Base-by-base conservation (phyloP, 2,797 vertebrate genomes). In the Danio choprae region DNA sequence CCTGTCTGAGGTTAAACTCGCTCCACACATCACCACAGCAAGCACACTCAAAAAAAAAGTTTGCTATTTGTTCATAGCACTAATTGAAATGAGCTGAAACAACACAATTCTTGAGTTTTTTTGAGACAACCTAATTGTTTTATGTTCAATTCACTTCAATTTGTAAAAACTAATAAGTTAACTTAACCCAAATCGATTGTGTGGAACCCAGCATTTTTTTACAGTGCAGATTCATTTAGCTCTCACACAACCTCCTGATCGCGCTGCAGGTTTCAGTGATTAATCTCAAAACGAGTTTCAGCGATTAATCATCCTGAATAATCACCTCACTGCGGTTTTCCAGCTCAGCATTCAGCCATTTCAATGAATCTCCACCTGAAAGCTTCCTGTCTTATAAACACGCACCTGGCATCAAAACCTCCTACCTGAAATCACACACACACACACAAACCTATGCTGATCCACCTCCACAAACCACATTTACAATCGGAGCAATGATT, bases 401-500 rank as follows among this genome's bases (percentile, higher is more conserved):
- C 20, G 1, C 36, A 5, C 18, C 10, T 29, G 48, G 36, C 3
- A 5, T 6, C 13, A 63, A 29, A 36, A 9, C 11, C 15, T 55
- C 20, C 48, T 43, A 77, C 63, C 74, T 77, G 62, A 67, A 46
- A 36, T 67, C 1, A 41, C 36, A 55, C 5, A 38, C 55, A 70
- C 76, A 79, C 9, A 38, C 20, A 22, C 46, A 70, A 48, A 71
- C 77, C 46, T 72, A 43, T 43, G 22, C 29, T 71, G 15, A 22
- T 41, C 51, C 76, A 51, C 53, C 41, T 18, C 16, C 56, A n/a
- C 55, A 62, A 22, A 29, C 64, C 55, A 18, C 43, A 12, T 59
- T 46, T 73, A 73, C 55, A 46, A 59, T 60, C 13, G 70, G 20
- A 60, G 12, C 56, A 79, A 40, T 62, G 67, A 79, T 7, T 70